phyloP scores from a whole-genome alignment of 30 jellyfish, hydroid and myxozoan genomes.

The Phacellophora camtschatica region DNA sequence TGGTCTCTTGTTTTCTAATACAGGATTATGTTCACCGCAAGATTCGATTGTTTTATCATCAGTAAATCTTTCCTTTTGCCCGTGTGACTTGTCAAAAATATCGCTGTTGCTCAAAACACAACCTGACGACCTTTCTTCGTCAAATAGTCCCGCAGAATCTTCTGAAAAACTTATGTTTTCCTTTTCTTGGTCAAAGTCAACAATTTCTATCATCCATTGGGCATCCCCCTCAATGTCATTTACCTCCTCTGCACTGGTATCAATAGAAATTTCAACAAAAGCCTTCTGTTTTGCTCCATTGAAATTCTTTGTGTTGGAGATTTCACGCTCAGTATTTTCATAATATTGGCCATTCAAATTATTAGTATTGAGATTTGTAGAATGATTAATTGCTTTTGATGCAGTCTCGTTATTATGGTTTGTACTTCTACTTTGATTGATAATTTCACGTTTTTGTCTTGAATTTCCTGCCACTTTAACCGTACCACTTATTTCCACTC shows the following conservation, averaged over 20 bases:
- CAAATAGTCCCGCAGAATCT: constrained; percentile 19
- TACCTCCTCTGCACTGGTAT: constrained; percentile 22
- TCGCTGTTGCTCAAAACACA: not conserved
- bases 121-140: not conserved
- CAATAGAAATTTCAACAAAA: constrained; percentile 48
- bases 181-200: not conserved
- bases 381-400: not conserved
- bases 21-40: constrained; percentile 52
- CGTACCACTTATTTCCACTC: no score
- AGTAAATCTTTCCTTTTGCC: not conserved
- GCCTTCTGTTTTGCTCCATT: constrained; percentile 44
- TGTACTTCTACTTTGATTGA: no score
- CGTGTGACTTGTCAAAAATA: not conserved
- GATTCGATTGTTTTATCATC: constrained; percentile 41
- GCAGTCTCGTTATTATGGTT: not conserved
- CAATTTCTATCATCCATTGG: constrained; percentile 58
- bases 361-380: not conserved
- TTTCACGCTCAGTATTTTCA: not conserved
- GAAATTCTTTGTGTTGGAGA: constrained; percentile 24
- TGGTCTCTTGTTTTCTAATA: constrained; percentile 49
- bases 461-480: no score
- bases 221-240: not conserved
- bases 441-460: no score
- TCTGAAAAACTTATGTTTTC: not conserved
- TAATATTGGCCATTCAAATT: not conserved